phyloP scores from a whole-genome alignment of 2,797 vertebrate genomes.

The Allobates femoralis region DNA sequence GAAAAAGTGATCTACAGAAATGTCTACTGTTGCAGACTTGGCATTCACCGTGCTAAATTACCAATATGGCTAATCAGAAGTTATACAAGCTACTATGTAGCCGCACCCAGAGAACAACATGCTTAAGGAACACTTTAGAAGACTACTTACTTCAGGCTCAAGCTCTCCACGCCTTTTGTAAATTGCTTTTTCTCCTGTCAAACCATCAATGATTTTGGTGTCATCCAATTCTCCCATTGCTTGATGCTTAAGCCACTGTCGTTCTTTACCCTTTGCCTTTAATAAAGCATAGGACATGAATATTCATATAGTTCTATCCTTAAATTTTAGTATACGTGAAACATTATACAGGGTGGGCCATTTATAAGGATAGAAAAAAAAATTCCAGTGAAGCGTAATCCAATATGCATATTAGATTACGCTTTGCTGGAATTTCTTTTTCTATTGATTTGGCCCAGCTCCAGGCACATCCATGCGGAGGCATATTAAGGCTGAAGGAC shows the following conservation, averaged over 20 bases:
- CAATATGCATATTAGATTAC: too few species aligned
- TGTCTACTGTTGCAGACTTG: neutral
- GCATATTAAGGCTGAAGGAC: too few species aligned
- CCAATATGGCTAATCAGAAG: constrained; percentile 27
- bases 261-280: constrained; percentile 97
- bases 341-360: neutral
- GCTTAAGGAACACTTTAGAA: neutral
- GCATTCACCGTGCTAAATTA: neutral
- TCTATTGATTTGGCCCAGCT: too few species aligned
- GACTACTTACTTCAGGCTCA: constrained; percentile 88
- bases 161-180: constrained; percentile 93
- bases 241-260: constrained; percentile 96
- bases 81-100: neutral
- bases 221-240: constrained; percentile 93
- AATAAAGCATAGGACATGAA: neutral
- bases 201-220: constrained; percentile 94
- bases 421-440: too few species aligned
- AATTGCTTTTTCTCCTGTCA: constrained; percentile 94
- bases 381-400: too few species aligned
- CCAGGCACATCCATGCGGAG: too few species aligned
- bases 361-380: too few species aligned
- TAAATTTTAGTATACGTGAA: neutral
- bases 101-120: neutral
- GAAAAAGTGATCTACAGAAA: neutral
- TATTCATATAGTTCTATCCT: neutral